Percentiles rank a stretch among this genome's conserved stretches.
phyloP scores from a whole-genome alignment of 2,113 vertebrate genomes.

The Aspidoscelis tigris region DNA sequence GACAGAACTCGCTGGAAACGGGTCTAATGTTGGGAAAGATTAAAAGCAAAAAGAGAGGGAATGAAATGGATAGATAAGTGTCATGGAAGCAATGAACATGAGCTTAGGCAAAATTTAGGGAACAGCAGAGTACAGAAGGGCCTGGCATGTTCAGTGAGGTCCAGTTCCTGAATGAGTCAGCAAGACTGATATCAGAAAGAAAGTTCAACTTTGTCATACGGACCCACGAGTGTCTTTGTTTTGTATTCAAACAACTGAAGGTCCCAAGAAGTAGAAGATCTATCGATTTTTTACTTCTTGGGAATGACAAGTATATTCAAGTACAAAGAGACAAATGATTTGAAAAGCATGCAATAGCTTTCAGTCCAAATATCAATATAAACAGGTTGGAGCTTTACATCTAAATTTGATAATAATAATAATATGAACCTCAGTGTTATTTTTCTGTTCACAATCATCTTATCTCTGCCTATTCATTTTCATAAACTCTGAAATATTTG shows the following conservation, averaged over 20 bases:
- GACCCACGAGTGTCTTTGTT: no score
- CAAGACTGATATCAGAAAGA: background rate
- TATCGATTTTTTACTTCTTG: no score
- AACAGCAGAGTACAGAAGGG: background rate
- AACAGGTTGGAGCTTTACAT: background rate
- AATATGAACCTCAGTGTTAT: background rate
- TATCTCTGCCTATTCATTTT: background rate
- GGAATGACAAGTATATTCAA: background rate
- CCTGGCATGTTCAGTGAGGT: background rate
- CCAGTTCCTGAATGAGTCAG: no score
- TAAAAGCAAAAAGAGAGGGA: no score
- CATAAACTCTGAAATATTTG: background rate
- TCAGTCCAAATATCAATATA: background rate
- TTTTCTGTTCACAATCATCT: background rate
- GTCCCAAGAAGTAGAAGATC: no score
- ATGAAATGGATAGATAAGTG: no score
- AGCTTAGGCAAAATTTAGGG: background rate
- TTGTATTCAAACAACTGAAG: no score
- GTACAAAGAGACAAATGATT: background rate
- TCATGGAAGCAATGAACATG: no score
- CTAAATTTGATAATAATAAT: background rate
- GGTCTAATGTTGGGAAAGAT: no score
- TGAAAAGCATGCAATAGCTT: background rate
- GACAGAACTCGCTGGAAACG: no score
- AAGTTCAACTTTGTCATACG: no score